Conservation (phyloP, 1,140 invertebrate genomes). For the Apocrypta bakeri region DNA sequence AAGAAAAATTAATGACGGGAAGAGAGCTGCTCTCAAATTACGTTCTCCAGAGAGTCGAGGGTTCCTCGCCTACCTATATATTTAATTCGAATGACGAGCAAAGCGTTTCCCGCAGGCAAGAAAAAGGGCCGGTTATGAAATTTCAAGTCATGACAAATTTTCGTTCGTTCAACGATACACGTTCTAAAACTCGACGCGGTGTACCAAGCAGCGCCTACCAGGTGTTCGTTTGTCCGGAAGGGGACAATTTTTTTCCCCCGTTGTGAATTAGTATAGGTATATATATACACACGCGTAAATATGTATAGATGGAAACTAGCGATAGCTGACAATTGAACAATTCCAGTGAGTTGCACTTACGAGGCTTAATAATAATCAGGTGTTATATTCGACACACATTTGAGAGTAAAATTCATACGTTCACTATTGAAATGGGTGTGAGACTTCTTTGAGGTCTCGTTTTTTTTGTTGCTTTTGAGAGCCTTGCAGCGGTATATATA, state of each 20-base stretch:
- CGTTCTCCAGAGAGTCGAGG: slow-evolving; percentile 8
- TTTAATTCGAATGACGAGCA: slow-evolving; percentile 48
- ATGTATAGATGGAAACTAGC: background rate
- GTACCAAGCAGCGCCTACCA: background rate
- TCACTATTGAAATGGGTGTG: too few relatives aligned
- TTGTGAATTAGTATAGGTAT: too few relatives aligned
- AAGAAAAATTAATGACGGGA: slow-evolving; percentile 32
- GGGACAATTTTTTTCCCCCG: slow-evolving; percentile 31
- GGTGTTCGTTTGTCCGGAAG: slow-evolving; percentile 33
- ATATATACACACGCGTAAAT: background rate
- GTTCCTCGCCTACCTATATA: slow-evolving; percentile 1
- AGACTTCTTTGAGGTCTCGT: too few relatives aligned
- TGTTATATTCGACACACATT: too few relatives aligned
- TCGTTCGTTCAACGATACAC: background rate
- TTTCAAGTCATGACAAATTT: slow-evolving; percentile 48
- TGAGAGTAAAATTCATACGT: too few relatives aligned
- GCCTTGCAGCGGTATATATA: too few relatives aligned
- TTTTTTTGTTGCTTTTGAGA: too few relatives aligned
- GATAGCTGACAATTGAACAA: slow-evolving; percentile 14
- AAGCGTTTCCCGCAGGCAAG: slow-evolving; percentile 14
- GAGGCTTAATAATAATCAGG: too few relatives aligned
- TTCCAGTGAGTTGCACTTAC: background rate
- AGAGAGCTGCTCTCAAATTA: slow-evolving; percentile 26
- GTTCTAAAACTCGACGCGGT: background rate
- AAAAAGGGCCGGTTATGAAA: slow-evolving; percentile 30